These are phyloP conservation scores for Drosophila punjabiensis DNA, from an alignment of 1,140 invertebrate species.

Conservation along the genomic window DNA sequence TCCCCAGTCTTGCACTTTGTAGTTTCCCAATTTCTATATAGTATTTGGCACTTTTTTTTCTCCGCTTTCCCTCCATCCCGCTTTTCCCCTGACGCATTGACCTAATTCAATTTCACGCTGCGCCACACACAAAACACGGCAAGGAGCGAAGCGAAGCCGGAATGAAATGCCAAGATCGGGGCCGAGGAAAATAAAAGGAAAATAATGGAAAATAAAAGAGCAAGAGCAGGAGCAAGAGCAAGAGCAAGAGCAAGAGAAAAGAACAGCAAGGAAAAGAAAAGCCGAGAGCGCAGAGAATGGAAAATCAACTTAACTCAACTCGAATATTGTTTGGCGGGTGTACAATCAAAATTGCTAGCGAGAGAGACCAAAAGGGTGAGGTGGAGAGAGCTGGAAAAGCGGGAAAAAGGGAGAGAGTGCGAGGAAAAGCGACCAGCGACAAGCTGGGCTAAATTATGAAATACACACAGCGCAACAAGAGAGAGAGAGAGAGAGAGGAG, in stretches of 20 bases:
- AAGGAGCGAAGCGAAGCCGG: background rate
- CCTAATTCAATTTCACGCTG: conserved; percentile 78
- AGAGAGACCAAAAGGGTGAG: background rate
- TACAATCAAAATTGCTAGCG: conserved; percentile 39
- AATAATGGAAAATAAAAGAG: conserved; percentile 21
- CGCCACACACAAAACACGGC: conserved; percentile 56
- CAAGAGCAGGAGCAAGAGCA: conserved; percentile 3
- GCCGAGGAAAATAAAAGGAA: conserved; percentile 15
- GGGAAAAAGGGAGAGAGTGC: background rate
- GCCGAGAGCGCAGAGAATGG: conserved; percentile 13
- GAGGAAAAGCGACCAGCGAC: conserved; percentile 34
- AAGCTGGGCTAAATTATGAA: conserved; percentile 73
- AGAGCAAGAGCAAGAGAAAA: conserved; percentile 1
- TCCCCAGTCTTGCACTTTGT: conserved; percentile 26
- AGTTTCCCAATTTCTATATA: conserved; percentile 55
- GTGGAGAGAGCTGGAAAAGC: background rate
- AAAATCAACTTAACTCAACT: conserved; percentile 73
- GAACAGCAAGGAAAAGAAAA: conserved; percentile 7
- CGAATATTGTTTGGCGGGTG: conserved; percentile 47
- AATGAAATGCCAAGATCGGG: conserved; percentile 29
- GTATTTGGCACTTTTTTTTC: conserved; percentile 58
- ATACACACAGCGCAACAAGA: conserved; percentile 37
- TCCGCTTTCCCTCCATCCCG: background rate
- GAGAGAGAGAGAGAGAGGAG: background rate
- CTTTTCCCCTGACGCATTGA: conserved; percentile 63